A percentile compares a stretch with the other conserved stretches of the same genome.
Conservation (phyloP, 1,140 invertebrate genomes). For the Listronotus bonariensis region DNA sequence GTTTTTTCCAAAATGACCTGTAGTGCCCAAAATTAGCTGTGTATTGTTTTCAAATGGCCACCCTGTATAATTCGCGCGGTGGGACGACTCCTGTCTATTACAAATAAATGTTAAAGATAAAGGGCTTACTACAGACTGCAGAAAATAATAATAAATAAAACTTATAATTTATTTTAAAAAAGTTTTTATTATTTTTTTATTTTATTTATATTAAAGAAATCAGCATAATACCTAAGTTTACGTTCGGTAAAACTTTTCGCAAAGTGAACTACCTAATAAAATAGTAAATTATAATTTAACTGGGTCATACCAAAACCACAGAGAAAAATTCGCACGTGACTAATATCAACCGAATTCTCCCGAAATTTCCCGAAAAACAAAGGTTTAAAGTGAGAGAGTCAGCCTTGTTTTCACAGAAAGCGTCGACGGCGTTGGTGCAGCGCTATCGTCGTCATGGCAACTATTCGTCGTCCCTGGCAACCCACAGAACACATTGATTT, state of each 20-base stretch:
- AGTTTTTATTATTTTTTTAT: too few relatives aligned
- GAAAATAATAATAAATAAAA: too few relatives aligned
- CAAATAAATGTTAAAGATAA: too few relatives aligned
- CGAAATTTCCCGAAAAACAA: neutral
- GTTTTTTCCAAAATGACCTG: too few relatives aligned
- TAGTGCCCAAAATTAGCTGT: too few relatives aligned
- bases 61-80: too few relatives aligned
- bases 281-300: constrained; percentile 27
- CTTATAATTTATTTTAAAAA: too few relatives aligned
- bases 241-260: neutral
- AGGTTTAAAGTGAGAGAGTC: constrained; percentile 15
- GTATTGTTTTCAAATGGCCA: too few relatives aligned
- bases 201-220: too few relatives aligned
- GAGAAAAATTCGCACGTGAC: constrained; percentile 31
- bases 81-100: too few relatives aligned
- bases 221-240: too few relatives aligned
- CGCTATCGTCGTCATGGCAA: constrained; percentile 44
- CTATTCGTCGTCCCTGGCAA: constrained; percentile 46
- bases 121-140: too few relatives aligned
- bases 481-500: constrained; percentile 55
- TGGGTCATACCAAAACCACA: constrained; percentile 25
- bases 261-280: constrained; percentile 24
- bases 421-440: constrained; percentile 42
- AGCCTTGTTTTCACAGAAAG: constrained; percentile 16
- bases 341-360: constrained; percentile 6